phyloP scores from a whole-genome alignment of 2,113 vertebrate species.

The Colossoma macropomum region DNA sequence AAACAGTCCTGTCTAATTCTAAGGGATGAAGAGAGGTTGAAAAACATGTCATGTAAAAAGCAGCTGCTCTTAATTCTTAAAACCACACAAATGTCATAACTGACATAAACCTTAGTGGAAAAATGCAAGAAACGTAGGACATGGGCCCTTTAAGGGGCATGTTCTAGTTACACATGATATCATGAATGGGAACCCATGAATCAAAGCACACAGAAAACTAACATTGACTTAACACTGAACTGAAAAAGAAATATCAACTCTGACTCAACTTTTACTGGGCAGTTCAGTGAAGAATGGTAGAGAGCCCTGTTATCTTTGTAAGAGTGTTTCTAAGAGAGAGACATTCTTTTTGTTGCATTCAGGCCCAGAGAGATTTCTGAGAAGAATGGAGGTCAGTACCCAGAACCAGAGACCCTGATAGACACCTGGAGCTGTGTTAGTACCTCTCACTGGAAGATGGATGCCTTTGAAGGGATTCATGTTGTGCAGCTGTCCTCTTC shows the following conservation, averaged over 20 bases:
- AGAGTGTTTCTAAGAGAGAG: neutral
- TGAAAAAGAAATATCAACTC: neutral
- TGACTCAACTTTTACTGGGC: neutral
- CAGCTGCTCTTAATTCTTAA: too few relatives aligned
- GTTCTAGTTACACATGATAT: slow-evolving; percentile 32
- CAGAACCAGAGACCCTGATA: slow-evolving; percentile 9
- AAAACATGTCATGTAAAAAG: too few relatives aligned
- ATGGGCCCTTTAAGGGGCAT: slow-evolving; percentile 11
- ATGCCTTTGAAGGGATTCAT: slow-evolving; percentile 79
- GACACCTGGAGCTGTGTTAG: neutral
- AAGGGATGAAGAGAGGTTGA: too few relatives aligned
- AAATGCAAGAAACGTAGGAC: too few relatives aligned
- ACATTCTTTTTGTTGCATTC: neutral
- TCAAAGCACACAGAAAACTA: neutral
- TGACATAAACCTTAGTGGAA: too few relatives aligned
- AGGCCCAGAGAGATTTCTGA: neutral
- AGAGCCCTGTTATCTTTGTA: neutral
- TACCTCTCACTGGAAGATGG: slow-evolving; percentile 63
- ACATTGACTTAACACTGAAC: neutral
- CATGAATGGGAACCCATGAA: neutral
- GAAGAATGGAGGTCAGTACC: neutral
- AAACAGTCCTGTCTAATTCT: too few relatives aligned
- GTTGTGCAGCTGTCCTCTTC: slow-evolving; percentile 72
- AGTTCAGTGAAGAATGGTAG: neutral
- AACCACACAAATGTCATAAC: too few relatives aligned